Evolutionary conservation across 2,113 vertebrate species (phyloP).

Genomic region (Tamias sibiricus): DNA sequence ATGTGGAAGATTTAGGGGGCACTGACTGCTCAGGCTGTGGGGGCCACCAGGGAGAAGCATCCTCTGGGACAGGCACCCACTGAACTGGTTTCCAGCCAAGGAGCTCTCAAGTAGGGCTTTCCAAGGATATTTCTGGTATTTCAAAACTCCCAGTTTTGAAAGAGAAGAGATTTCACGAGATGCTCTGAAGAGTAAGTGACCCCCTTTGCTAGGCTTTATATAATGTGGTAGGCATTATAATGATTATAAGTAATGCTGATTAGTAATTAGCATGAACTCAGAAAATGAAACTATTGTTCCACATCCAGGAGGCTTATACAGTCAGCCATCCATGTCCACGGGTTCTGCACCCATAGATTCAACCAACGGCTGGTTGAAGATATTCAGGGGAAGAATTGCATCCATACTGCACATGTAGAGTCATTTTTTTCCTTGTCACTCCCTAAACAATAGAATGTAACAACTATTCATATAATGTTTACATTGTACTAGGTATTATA

Average conservation of each 20-base stretch:
- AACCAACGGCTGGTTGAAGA: not conserved
- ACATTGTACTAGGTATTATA: too few species aligned
- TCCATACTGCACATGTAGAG: not conserved
- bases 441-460: not conserved
- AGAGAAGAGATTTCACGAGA: not conserved
- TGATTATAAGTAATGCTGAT: not conserved
- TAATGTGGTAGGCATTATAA: not conserved
- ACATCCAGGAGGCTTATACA: not conserved
- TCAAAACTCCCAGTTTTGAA: constrained; percentile 35
- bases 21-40: not conserved
- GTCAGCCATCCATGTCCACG: not conserved
- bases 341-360: not conserved
- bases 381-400: not conserved
- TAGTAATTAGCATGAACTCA: not conserved
- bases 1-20: not conserved
- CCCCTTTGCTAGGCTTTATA: not conserved
- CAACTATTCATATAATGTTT: not conserved
- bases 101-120: not conserved
- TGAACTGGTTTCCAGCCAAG: not conserved
- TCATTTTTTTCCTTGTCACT: not conserved
- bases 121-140: not conserved
- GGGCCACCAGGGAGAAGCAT: not conserved
- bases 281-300: not conserved
- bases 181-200: not conserved
- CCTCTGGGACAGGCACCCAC: not conserved